A percentile compares a stretch with the other conserved stretches of the same genome.
Evolutionary conservation across 2,113 vertebrate genomes (phyloP).

Genomic region (Pionites leucogaster): DNA sequence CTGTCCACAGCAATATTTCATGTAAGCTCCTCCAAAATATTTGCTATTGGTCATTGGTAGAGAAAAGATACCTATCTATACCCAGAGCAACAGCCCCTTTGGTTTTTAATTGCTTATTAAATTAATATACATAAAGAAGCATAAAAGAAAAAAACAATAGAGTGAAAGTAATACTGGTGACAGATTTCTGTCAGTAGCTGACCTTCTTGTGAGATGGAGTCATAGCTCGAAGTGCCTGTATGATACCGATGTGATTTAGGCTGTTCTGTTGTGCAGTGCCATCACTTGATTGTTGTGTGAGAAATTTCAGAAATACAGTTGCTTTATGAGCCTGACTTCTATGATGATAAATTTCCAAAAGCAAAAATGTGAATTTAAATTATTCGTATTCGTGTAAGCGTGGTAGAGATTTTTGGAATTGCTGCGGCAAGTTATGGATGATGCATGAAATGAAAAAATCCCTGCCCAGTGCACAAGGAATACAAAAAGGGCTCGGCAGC

Average conservation of each 20-base stretch:
- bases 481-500: conserved; percentile 62
- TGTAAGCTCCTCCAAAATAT: background rate
- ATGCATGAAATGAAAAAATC: conserved; percentile 73
- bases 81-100: background rate
- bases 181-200: background rate
- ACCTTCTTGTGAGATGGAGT: background rate
- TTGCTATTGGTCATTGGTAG: background rate
- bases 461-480: conserved; percentile 67
- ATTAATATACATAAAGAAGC: background rate
- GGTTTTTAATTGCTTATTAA: background rate
- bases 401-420: conserved; percentile 69
- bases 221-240: background rate
- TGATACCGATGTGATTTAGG: background rate
- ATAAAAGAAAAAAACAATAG: background rate
- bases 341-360: conserved; percentile 66
- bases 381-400: conserved; percentile 63
- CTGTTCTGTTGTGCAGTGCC: background rate
- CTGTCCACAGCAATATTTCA: background rate
- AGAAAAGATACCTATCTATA: background rate
- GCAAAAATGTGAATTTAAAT: conserved; percentile 69
- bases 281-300: conserved; percentile 32
- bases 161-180: background rate
- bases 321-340: conserved; percentile 44
- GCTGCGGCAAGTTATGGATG: conserved; percentile 63
- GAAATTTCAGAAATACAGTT: conserved; percentile 34